Conservation (phyloP, 2,113 vertebrate species). For the Benitochromis conjunctus region DNA sequence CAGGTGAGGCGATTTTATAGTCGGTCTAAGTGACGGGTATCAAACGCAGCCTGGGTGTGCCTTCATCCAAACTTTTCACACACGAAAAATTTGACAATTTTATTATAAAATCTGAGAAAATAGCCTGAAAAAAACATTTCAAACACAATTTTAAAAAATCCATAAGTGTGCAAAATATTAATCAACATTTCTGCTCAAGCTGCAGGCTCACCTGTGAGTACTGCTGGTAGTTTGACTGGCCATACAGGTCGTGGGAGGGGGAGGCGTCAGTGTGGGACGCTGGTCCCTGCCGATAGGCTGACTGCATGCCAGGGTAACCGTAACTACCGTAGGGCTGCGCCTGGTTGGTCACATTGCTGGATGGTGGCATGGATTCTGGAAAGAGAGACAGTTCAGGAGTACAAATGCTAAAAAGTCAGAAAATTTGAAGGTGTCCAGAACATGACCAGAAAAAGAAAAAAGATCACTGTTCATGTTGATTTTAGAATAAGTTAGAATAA, state of each 20-base stretch:
- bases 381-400: not conserved
- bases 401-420: not conserved
- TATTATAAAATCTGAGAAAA: not conserved
- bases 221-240: constrained; percentile 65
- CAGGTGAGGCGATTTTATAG: not conserved
- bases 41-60: not conserved
- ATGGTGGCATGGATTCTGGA: constrained; percentile 66
- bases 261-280: constrained; percentile 61
- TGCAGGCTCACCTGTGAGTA: constrained; percentile 39
- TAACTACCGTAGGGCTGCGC: constrained; percentile 81
- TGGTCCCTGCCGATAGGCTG: constrained; percentile 79
- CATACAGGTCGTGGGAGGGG: constrained; percentile 66
- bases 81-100: not conserved
- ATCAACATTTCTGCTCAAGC: not conserved
- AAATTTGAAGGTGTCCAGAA: not conserved
- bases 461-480: not conserved
- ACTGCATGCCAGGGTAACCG: constrained; percentile 83
- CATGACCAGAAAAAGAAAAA: not conserved
- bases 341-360: constrained; percentile 69
- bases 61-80: not conserved
- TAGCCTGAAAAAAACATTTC: not conserved
- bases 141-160: not conserved
- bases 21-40: not conserved
- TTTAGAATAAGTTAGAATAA: not conserved
- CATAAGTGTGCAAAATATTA: not conserved